Percentiles rank a stretch among this genome's conserved stretches.
Conservation (phyloP, 2,113 vertebrate genomes). For the Drymodes brunneopygia region DNA sequence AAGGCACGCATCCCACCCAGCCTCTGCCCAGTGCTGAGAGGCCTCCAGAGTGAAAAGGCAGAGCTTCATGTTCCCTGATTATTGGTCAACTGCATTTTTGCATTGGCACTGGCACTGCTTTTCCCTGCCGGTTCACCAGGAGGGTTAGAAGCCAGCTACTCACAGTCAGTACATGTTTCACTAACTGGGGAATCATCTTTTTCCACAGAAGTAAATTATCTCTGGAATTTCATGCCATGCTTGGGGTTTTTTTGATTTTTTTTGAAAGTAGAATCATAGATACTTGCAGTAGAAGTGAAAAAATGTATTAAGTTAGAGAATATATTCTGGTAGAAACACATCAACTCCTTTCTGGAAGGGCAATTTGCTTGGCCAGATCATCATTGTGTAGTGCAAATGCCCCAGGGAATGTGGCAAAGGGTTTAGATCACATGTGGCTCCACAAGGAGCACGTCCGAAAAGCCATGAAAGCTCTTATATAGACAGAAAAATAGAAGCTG, state of each 20-base stretch:
- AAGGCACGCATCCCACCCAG: fast-evolving
- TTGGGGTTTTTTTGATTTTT: neutral
- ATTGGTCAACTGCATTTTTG: neutral
- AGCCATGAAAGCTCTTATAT: neutral
- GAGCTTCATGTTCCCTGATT: neutral
- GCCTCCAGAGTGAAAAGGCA: neutral
- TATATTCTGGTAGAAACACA: neutral
- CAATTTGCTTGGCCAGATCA: neutral
- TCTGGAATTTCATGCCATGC: neutral
- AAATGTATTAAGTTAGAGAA: neutral
- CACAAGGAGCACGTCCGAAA: neutral
- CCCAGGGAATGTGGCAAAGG: neutral
- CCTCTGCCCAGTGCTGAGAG: neutral
- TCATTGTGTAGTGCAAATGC: fast-evolving
- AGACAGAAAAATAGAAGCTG: neutral
- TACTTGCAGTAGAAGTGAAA: neutral
- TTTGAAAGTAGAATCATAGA: neutral
- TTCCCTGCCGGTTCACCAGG: neutral
- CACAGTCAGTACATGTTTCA: neutral
- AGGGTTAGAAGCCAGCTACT: neutral
- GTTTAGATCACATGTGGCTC: neutral
- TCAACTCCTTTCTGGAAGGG: neutral
- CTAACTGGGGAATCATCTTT: neutral
- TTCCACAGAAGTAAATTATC: neutral
- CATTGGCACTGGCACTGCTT: neutral